Percentiles rank a stretch among this genome's conserved stretches.
phyloP scores from a whole-genome alignment of 2,888 invertebrate genomes.

The Malachius bipustulatus region DNA sequence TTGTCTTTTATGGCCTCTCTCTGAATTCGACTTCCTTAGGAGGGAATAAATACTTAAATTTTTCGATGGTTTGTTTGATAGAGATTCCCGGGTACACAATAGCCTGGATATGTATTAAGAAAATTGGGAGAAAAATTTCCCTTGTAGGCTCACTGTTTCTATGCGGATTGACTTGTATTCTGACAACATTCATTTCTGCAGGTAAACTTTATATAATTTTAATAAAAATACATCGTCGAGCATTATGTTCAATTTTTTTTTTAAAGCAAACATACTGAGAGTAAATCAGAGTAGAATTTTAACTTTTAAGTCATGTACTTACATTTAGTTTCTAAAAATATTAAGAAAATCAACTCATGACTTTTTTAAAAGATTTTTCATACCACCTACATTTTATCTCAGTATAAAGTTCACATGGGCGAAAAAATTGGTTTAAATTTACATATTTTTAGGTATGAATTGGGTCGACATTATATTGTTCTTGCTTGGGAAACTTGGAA shows the following conservation, averaged over 20 bases:
- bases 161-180: slow-evolving; percentile 42
- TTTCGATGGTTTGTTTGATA: slow-evolving; percentile 46
- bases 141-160: slow-evolving; percentile 42
- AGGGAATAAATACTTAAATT: slow-evolving; percentile 57
- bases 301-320: too few relatives aligned
- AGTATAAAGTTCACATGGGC: too few relatives aligned
- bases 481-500: slow-evolving; percentile 49
- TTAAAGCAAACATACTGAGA: slow-evolving; percentile 8
- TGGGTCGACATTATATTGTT: slow-evolving; percentile 46
- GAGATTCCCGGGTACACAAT: slow-evolving; percentile 49
- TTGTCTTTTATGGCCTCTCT: slow-evolving; percentile 57
- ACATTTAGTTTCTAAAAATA: too few relatives aligned
- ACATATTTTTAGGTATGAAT: slow-evolving; percentile 35
- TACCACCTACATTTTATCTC: too few relatives aligned
- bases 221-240: too few relatives aligned
- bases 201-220: too few relatives aligned
- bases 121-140: slow-evolving; percentile 41
- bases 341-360: too few relatives aligned
- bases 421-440: too few relatives aligned
- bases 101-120: slow-evolving; percentile 41
- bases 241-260: background rate
- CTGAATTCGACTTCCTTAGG: slow-evolving; percentile 52
- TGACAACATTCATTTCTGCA: slow-evolving; percentile 42
- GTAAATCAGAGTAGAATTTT: background rate
- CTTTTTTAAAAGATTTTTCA: too few relatives aligned